Evolutionary conservation across 2,113 vertebrate genomes (phyloP).

Genomic region (Bujurquina vittata): DNA sequence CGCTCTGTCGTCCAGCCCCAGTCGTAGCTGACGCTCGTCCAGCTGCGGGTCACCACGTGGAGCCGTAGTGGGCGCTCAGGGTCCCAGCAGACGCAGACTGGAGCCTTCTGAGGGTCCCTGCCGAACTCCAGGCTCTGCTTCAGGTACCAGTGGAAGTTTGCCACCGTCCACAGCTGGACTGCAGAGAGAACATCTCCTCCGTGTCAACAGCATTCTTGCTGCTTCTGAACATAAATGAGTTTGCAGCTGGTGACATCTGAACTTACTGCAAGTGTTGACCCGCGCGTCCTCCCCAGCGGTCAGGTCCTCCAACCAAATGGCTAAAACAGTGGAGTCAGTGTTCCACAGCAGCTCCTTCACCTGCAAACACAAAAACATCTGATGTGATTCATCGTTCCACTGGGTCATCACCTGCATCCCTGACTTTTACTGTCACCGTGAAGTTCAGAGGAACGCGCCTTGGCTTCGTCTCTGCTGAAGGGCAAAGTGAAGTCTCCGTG

Average conservation of each 20-base stretch:
- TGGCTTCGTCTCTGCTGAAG: slow-evolving; percentile 85
- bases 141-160: slow-evolving; percentile 98
- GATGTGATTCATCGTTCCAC: not conserved
- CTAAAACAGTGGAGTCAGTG: slow-evolving; percentile 89
- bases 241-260: not conserved
- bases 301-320: slow-evolving; percentile 91
- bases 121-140: slow-evolving; percentile 93
- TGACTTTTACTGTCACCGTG: not conserved
- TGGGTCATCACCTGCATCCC: rapidly evolving
- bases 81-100: slow-evolving; percentile 90
- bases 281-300: slow-evolving; percentile 60
- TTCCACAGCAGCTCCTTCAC: slow-evolving; percentile 96
- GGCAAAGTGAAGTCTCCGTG: slow-evolving; percentile 95
- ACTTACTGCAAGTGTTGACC: slow-evolving; percentile 83
- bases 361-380: slow-evolving; percentile 68
- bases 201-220: not conserved
- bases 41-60: slow-evolving; percentile 83
- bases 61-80: slow-evolving; percentile 81
- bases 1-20: slow-evolving; percentile 91
- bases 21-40: slow-evolving; percentile 86
- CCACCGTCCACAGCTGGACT: slow-evolving; percentile 95
- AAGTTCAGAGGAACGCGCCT: slow-evolving; percentile 72
- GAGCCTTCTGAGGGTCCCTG: slow-evolving; percentile 67
- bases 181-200: not conserved
- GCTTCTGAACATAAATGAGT: not conserved